Evolutionary conservation across 2,888 invertebrate species (phyloP).

Genomic region (Drosophila atroscutellata): DNA sequence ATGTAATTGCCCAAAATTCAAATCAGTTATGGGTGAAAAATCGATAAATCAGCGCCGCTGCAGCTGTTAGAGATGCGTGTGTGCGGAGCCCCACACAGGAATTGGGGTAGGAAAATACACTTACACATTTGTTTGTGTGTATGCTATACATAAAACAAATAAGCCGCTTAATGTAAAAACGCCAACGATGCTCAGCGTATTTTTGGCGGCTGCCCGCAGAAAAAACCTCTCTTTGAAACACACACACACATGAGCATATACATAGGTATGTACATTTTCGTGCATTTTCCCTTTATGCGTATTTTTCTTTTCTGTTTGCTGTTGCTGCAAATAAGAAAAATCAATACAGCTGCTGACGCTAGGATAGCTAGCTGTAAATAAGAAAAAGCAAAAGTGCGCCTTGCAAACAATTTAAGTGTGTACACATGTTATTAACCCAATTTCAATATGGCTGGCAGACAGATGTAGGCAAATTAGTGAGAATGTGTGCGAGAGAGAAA

Average conservation of each 20-base stretch:
- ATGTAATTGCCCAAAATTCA: constrained; percentile 63
- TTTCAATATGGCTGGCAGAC: constrained; percentile 64
- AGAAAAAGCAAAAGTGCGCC: constrained; percentile 61
- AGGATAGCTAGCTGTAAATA: constrained; percentile 28
- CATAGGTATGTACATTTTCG: constrained; percentile 24
- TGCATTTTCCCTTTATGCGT: constrained; percentile 47
- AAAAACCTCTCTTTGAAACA: constrained; percentile 15
- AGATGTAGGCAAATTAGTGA: constrained; percentile 30
- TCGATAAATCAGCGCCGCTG: constrained; percentile 77
- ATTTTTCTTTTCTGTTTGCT: constrained; percentile 12
- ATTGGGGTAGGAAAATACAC: constrained; percentile 70
- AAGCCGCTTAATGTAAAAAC: constrained; percentile 63
- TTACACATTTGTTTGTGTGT: constrained; percentile 18
- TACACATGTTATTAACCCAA: constrained; percentile 71
- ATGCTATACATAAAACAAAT: constrained; percentile 66
- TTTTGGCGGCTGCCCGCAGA: constrained; percentile 52
- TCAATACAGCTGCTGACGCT: constrained; percentile 63
- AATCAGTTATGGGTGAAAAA: constrained; percentile 60
- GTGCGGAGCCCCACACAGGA: constrained; percentile 63
- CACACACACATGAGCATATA: neutral
- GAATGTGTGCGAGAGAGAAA: constrained; percentile 1
- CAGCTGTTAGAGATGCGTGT: constrained; percentile 69
- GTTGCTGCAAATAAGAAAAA: constrained; percentile 70
- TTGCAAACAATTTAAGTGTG: constrained; percentile 49
- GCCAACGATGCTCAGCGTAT: constrained; percentile 32